Evolutionary conservation across 2,797 vertebrate genomes (phyloP).

Genomic region (Sebastes melanostomus): DNA sequence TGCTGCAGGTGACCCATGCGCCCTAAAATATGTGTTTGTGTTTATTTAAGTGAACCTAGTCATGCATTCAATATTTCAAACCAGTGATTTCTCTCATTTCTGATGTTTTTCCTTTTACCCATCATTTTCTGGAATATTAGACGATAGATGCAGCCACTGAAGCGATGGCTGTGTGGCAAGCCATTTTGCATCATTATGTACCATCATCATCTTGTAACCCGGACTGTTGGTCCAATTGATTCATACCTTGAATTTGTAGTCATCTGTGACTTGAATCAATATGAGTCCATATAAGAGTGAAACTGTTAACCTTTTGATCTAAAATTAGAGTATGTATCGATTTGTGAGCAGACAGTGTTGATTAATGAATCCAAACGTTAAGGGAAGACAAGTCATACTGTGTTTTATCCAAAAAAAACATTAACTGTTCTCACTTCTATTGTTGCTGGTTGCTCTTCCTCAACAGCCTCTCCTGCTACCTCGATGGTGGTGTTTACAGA

Average conservation of each 20-base stretch:
- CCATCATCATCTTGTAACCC: not conserved
- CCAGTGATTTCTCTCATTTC: not conserved
- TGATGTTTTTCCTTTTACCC: not conserved
- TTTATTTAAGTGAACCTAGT: not conserved
- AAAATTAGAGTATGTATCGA: not conserved
- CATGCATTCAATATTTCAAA: not conserved
- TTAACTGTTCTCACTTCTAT: not conserved
- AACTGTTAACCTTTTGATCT: not conserved
- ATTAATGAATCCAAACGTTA: not conserved
- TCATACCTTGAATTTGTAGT: not conserved
- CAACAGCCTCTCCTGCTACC: not conserved
- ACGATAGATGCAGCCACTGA: not conserved
- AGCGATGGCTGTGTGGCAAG: not conserved
- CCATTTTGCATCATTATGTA: not conserved
- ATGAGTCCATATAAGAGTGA: not conserved
- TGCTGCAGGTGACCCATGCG: not conserved
- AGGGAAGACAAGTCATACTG: not conserved
- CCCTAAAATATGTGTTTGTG: not conserved
- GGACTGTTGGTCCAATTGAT: not conserved
- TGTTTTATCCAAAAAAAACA: not conserved
- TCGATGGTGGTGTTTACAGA: not conserved
- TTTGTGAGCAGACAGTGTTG: not conserved
- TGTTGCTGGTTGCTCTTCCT: not conserved
- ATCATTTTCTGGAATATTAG: not conserved
- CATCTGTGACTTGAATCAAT: not conserved